These are phyloP conservation scores for Bugula neritina DNA, from an alignment of 2,888 invertebrate genomes.

Conservation along the genomic window DNA sequence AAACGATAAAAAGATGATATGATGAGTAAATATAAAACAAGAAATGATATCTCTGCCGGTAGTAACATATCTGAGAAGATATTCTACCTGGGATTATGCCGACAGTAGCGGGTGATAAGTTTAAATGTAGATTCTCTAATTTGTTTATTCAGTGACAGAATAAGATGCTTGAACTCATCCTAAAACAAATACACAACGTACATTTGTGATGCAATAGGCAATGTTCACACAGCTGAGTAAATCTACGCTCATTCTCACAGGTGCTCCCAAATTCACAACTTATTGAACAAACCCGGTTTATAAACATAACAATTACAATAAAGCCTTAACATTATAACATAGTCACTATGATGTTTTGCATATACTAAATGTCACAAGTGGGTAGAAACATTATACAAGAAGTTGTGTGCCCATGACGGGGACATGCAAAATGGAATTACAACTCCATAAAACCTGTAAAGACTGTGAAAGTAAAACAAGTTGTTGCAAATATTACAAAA, in stretches of 20 bases:
- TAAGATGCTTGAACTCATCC: conserved; percentile 58
- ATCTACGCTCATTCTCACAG: neutral
- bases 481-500: too few species aligned
- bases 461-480: too few species aligned
- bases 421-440: too few species aligned
- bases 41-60: neutral
- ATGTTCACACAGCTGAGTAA: neutral
- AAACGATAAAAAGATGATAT: neutral
- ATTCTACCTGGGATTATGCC: conserved; percentile 61
- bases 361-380: too few species aligned
- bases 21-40: neutral
- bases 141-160: conserved; percentile 61
- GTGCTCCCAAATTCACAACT: neutral
- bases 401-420: too few species aligned
- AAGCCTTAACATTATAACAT: too few species aligned
- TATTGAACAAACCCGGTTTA: conserved; percentile 17
- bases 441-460: too few species aligned
- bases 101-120: conserved; percentile 67
- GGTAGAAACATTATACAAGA: too few species aligned
- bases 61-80: neutral
- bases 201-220: neutral
- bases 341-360: too few species aligned
- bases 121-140: conserved; percentile 68
- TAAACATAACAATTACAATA: too few species aligned
- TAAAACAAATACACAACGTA: conserved; percentile 34